phyloP scores from a whole-genome alignment of 92 coral and sea anemone species.

The Meandrina meandrites region DNA sequence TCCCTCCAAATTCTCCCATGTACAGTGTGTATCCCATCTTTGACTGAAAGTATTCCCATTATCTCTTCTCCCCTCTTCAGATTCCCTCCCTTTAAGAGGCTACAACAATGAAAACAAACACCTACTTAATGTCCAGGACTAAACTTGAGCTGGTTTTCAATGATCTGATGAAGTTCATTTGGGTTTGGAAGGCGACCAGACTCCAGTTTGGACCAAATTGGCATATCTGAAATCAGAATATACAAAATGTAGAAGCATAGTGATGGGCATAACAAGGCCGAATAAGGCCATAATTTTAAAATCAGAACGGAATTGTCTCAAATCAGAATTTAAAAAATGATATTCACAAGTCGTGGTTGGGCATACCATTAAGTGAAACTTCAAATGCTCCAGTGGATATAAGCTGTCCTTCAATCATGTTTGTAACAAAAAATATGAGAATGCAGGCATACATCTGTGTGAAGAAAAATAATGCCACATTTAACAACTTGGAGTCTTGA shows the following conservation, averaged over 20 bases:
- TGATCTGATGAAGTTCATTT: constrained; percentile 89
- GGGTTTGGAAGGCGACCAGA: constrained; percentile 97
- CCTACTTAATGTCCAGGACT: constrained; percentile 78
- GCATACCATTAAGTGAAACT: constrained; percentile 91
- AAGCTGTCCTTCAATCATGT: constrained; percentile 94
- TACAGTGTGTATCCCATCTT: too few relatives aligned
- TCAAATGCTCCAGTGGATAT: constrained; percentile 99
- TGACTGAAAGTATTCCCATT: too few relatives aligned
- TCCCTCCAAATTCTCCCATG: too few relatives aligned
- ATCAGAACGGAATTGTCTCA: neutral
- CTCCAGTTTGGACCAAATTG: constrained; percentile 97
- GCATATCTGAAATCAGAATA: constrained; percentile 91
- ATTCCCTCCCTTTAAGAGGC: too few relatives aligned
- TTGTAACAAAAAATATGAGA: constrained; percentile 84
- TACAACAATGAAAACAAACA: neutral
- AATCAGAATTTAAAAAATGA: neutral
- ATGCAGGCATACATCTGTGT: constrained; percentile 96
- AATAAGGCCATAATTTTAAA: neutral
- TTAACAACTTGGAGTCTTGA: neutral
- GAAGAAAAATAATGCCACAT: neutral
- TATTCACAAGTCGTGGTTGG: neutral
- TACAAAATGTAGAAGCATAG: neutral
- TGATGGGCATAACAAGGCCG: neutral
- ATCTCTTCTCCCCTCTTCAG: too few relatives aligned
- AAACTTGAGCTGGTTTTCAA: constrained; percentile 92